Percentiles rank a stretch among this genome's conserved stretches.
phyloP scores from a whole-genome alignment of 2,797 vertebrate genomes.

The Serranus cabrilla region DNA sequence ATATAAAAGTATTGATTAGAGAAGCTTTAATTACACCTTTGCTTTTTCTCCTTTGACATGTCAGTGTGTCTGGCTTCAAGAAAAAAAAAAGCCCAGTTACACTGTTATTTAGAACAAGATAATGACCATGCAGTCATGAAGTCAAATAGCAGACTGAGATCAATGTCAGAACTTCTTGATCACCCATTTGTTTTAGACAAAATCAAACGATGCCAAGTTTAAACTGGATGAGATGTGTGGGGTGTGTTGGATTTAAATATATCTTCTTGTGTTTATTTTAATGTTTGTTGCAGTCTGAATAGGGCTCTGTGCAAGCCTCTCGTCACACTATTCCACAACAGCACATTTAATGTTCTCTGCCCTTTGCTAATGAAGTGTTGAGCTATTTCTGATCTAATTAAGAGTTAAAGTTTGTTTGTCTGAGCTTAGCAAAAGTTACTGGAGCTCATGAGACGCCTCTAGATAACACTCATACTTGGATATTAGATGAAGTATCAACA shows the following conservation, averaged over 20 bases:
- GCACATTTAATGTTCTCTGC: slow-evolving; percentile 24
- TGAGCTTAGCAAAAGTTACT: slow-evolving; percentile 21
- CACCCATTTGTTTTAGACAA: not conserved
- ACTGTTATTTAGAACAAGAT: not conserved
- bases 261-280: not conserved
- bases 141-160: not conserved
- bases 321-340: slow-evolving; percentile 17
- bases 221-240: not conserved
- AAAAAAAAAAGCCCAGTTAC: not conserved
- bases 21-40: not conserved
- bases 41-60: not conserved
- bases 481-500: not conserved
- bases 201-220: not conserved
- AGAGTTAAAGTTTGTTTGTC: slow-evolving; percentile 22
- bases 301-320: not conserved
- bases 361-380: slow-evolving; percentile 32
- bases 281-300: not conserved
- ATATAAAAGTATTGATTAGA: not conserved
- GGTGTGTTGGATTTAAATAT: not conserved
- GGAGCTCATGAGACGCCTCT: not conserved
- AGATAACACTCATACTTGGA: not conserved
- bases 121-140: not conserved
- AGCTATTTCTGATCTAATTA: slow-evolving; percentile 49
- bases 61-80: not conserved
- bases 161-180: not conserved